Percentiles rank a stretch among this genome's conserved stretches.
Evolutionary conservation across 2,113 vertebrate genomes (phyloP).

Genomic region (Trogon melanurus): DNA sequence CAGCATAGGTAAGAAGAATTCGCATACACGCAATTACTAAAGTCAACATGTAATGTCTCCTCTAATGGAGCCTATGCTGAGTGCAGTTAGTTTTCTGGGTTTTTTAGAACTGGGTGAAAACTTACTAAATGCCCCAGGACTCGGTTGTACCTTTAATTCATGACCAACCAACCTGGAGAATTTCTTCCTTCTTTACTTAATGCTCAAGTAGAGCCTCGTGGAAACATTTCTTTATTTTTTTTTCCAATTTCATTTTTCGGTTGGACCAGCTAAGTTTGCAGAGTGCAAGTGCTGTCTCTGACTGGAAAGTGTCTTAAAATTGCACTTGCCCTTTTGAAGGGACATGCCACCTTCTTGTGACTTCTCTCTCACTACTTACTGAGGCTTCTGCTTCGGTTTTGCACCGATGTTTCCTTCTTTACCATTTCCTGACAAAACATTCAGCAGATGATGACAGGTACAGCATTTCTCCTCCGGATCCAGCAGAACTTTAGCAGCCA

Average conservation of each 20-base stretch:
- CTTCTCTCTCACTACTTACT: neutral
- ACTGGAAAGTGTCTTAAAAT: neutral
- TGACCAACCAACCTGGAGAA: neutral
- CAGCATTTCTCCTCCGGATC: neutral
- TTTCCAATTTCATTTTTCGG: neutral
- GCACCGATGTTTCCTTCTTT: neutral
- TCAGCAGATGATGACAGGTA: neutral
- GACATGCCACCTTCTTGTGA: neutral
- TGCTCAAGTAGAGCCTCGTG: neutral
- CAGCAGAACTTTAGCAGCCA: neutral
- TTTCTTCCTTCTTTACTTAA: neutral
- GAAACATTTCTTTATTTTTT: neutral
- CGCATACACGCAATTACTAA: neutral
- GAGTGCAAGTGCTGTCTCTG: neutral
- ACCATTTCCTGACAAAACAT: neutral
- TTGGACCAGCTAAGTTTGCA: neutral
- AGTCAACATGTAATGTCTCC: no score
- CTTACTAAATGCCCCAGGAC: neutral
- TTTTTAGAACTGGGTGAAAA: neutral
- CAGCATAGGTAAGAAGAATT: neutral
- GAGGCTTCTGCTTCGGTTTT: neutral
- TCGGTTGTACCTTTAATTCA: neutral
- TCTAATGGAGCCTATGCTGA: neutral
- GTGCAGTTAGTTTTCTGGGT: neutral
- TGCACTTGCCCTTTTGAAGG: neutral